Evolutionary conservation across 2,888 invertebrate genomes (phyloP).

Genomic region (Anthophora plumipes): DNA sequence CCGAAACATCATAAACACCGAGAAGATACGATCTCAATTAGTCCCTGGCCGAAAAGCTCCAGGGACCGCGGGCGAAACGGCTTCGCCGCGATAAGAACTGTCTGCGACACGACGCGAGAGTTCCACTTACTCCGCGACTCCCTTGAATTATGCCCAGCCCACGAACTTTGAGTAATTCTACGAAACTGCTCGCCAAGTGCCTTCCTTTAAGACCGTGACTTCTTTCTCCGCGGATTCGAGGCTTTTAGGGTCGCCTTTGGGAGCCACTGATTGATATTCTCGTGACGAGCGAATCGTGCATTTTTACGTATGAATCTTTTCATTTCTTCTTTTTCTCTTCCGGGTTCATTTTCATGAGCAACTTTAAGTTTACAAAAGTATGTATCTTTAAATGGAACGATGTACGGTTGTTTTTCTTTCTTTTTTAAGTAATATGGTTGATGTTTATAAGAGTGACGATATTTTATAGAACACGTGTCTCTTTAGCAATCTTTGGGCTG

Average conservation of each 20-base stretch:
- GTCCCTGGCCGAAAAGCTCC: constrained; percentile 59
- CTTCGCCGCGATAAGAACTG: constrained; percentile 65
- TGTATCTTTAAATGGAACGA: too few relatives aligned
- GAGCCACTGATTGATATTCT: constrained; percentile 18
- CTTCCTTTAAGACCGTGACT: not conserved
- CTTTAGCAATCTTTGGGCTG: too few relatives aligned
- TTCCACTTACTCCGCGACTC: constrained; percentile 31
- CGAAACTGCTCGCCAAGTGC: constrained; percentile 33
- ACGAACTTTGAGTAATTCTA: constrained; percentile 57
- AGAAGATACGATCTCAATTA: constrained; percentile 74
- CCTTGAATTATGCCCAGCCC: constrained; percentile 51
- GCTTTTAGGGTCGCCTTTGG: not conserved
- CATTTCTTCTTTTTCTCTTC: too few relatives aligned
- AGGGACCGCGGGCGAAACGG: constrained; percentile 57
- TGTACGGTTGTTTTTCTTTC: too few relatives aligned
- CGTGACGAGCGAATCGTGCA: too few relatives aligned
- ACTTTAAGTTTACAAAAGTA: too few relatives aligned
- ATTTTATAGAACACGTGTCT: too few relatives aligned
- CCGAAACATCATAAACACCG: constrained; percentile 64
- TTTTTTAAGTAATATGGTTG: too few relatives aligned
- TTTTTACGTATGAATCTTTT: too few relatives aligned
- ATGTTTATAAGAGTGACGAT: too few relatives aligned
- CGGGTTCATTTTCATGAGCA: too few relatives aligned
- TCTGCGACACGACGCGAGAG: constrained; percentile 40
- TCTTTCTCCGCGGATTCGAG: not conserved